These are phyloP conservation scores for Chromobotia macracanthus DNA, from an alignment of 2,797 vertebrate species.

Conservation along the genomic window DNA sequence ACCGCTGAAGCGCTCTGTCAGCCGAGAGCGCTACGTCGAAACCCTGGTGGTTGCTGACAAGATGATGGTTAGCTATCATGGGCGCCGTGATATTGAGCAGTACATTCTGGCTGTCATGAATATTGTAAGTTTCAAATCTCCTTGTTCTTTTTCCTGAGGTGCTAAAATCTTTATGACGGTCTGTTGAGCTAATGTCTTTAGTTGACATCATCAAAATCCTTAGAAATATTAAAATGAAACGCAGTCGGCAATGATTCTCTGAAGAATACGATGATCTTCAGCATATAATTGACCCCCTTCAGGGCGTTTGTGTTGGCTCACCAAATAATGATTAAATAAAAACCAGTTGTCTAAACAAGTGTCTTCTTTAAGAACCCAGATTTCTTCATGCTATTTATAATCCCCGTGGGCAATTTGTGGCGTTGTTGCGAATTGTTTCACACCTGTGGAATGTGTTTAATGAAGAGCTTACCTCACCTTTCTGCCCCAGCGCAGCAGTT, in stretches of 20 bases:
- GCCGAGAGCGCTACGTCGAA: constrained; percentile 94
- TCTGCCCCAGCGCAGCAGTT: constrained; percentile 58
- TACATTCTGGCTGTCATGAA: constrained; percentile 99
- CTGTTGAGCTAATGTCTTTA: background rate
- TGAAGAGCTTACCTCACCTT: constrained; percentile 65
- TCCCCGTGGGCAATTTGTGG: background rate
- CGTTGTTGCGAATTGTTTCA: constrained; percentile 29
- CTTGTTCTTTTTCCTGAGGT: constrained; percentile 20
- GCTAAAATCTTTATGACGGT: background rate
- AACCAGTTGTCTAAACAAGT: constrained; percentile 21
- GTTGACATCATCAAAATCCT: background rate
- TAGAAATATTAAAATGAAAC: background rate
- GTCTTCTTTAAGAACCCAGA: constrained; percentile 14
- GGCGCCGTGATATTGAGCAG: constrained; percentile 96
- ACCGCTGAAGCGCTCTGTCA: constrained; percentile 94
- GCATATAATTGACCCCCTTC: background rate
- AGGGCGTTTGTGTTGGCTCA: constrained; percentile 17
- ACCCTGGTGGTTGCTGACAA: constrained; percentile 97
- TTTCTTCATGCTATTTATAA: constrained; percentile 31
- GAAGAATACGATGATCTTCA: constrained; percentile 2
- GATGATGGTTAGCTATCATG: constrained; percentile 99
- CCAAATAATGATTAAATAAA: constrained; percentile 1
- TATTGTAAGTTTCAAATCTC: constrained; percentile 97
- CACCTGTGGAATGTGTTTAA: constrained; percentile 69
- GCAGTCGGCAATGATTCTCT: background rate